phyloP scores from a whole-genome alignment of 2,888 invertebrate genomes.

The Onchidella celtica region DNA sequence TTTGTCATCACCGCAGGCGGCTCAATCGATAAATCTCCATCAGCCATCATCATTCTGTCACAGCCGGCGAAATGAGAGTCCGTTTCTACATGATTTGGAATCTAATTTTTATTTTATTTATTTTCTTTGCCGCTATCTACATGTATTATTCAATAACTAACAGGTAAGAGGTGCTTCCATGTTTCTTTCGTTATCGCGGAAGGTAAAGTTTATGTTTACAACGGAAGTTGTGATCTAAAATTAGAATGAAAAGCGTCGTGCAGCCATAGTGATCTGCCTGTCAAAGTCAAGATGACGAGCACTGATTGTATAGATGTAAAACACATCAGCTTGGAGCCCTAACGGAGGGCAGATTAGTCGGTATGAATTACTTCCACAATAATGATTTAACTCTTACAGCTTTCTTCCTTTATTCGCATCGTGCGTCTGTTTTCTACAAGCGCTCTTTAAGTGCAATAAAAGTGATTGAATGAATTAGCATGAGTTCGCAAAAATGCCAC shows the following conservation, averaged over 20 bases:
- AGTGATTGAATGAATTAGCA: too few relatives aligned
- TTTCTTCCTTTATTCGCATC: too few relatives aligned
- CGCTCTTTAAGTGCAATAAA: too few relatives aligned
- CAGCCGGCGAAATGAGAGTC: conserved; percentile 42
- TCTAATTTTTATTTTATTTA: conserved; percentile 50
- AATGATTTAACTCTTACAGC: too few relatives aligned
- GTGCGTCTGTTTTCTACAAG: too few relatives aligned
- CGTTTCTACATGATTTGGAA: conserved; percentile 56
- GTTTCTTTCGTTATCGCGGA: not conserved
- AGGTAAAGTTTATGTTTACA: conserved; percentile 18
- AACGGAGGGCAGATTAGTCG: not conserved
- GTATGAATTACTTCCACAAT: too few relatives aligned
- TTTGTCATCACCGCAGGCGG: too few relatives aligned
- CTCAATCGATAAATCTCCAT: too few relatives aligned
- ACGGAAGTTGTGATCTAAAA: conserved; percentile 23
- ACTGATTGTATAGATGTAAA: too few relatives aligned
- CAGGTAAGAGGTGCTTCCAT: not conserved
- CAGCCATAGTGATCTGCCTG: conserved; percentile 48
- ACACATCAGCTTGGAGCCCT: too few relatives aligned
- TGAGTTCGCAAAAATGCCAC: too few relatives aligned
- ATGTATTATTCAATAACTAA: conserved; percentile 33
- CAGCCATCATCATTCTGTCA: too few relatives aligned
- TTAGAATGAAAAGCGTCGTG: conserved; percentile 40
- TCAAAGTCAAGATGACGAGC: not conserved
- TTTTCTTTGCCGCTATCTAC: conserved; percentile 49